A percentile compares a stretch with the other conserved stretches of the same genome.
Evolutionary conservation across 2,888 invertebrate genomes (phyloP).

Genomic region (Eupithecia subumbrata): DNA sequence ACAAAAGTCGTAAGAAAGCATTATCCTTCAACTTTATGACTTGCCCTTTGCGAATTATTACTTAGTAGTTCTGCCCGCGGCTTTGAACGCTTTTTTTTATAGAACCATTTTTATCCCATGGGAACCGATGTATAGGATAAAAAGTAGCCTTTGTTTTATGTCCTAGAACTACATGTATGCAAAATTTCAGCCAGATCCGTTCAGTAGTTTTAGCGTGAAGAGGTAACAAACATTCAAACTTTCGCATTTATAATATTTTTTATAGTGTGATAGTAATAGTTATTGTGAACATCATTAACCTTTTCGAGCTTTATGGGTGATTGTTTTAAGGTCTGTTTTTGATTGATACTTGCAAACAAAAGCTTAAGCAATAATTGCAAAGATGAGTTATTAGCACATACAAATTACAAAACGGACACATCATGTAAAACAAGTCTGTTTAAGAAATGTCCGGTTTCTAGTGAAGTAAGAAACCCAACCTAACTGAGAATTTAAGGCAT

Average conservation of each 20-base stretch:
- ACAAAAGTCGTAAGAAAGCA: constrained; percentile 48
- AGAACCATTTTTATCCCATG: background rate
- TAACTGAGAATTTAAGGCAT: too few species aligned
- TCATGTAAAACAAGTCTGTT: background rate
- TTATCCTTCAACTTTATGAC: constrained; percentile 55
- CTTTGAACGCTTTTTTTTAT: background rate
- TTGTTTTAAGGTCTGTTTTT: constrained; percentile 18
- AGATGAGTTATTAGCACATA: background rate
- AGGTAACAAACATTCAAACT: background rate
- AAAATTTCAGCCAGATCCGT: background rate
- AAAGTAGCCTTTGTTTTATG: background rate
- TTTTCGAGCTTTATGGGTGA: background rate
- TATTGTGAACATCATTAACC: background rate
- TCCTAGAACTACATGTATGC: background rate
- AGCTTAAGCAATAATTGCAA: constrained; percentile 2
- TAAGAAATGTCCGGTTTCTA: background rate
- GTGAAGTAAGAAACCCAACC: too few species aligned
- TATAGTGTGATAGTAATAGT: background rate
- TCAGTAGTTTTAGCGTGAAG: background rate
- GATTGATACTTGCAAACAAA: constrained; percentile 7
- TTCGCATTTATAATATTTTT: background rate
- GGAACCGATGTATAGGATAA: background rate
- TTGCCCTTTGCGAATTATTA: constrained; percentile 37
- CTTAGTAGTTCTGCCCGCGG: constrained; percentile 5
- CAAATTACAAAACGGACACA: background rate